phyloP scores from a whole-genome alignment of 2,113 vertebrate genomes.

The Albula glossodonta region DNA sequence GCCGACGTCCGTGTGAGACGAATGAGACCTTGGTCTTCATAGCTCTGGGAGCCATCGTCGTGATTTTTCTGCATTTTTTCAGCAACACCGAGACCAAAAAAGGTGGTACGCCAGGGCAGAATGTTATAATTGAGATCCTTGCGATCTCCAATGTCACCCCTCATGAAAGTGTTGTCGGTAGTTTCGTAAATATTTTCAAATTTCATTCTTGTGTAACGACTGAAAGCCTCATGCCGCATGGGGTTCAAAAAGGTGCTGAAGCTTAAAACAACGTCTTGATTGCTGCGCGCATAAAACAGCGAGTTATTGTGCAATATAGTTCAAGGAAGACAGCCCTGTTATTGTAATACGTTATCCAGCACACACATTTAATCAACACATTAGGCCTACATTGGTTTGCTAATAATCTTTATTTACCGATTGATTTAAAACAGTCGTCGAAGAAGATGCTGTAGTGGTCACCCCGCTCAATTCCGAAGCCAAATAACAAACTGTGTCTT shows the following conservation, averaged over 20 bases:
- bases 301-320: neutral
- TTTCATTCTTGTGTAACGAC: conserved; percentile 78
- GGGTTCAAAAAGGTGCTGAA: conserved; percentile 50
- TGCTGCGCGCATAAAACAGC: conserved; percentile 19
- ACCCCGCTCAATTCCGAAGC: conserved; percentile 84
- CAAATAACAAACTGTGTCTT: conserved; percentile 99
- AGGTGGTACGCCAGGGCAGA: conserved; percentile 86
- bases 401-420: too few species aligned
- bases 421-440: conserved; percentile 36
- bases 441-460: too few species aligned
- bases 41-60: conserved; percentile 87
- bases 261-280: conserved; percentile 40
- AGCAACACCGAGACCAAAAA: conserved; percentile 86
- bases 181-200: conserved; percentile 93
- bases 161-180: conserved; percentile 96
- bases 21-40: conserved; percentile 89
- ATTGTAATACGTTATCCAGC: too few species aligned
- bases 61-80: conserved; percentile 96
- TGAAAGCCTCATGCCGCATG: too few species aligned
- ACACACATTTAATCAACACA: too few species aligned
- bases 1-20: neutral
- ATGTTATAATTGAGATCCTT: conserved; percentile 96
- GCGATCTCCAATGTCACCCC: conserved; percentile 93
- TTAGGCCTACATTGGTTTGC: too few species aligned
- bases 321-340: too few species aligned